Evolutionary conservation across 2,888 invertebrate species (phyloP), one percentile per base, ranked within the genome.

Genomic region (Drosophila heteroneura): DNA sequence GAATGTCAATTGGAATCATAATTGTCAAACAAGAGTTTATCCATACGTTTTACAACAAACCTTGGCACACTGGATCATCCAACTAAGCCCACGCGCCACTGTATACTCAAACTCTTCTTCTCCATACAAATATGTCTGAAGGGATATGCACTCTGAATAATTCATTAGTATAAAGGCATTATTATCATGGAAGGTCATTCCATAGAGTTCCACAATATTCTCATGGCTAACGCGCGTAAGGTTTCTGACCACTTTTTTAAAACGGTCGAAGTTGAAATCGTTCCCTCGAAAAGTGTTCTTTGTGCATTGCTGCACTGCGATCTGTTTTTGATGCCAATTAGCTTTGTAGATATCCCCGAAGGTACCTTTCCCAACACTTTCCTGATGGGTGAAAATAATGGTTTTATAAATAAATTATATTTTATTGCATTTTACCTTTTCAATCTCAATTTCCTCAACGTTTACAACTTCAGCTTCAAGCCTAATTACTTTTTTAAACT

Each of bases 21-120:
- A 22, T 22, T 44, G 44, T 30, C 22, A 32, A 32, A 41, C 2
- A n/a, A 5, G 1, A 3, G 5, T 7, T 9, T 39, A 28, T 30
- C 14, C n/a, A n/a, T 3, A 28, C 2, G 1, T 22, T 5, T 0
- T 1, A 52, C 9, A 35, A 35, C 57, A 5, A 7, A 61, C 62
- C 66, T 44, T 26, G 30, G 52, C 19, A 22, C 28, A 66, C 28
- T 69, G 68, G 2, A 10, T 39, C 69, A 69, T 69, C 67, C 67
- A 69, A 3, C 14, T 44, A 3, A 59, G 7, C 14, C 26, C 56
- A 2, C 5, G 19, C 9, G 10, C 57, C n/a, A 52, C 30, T 22
- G 52, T 28, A 33, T 66, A 58, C 19, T 44, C 12, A 7, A 30
- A 28, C 37, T 47, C 9, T 10, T 52, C 52, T 7, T 7, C 22